Evolutionary conservation across 2,113 vertebrate genomes (phyloP), one percentile per base, ranked within the genome.

Genomic region (Monarcha castaneiventris): DNA sequence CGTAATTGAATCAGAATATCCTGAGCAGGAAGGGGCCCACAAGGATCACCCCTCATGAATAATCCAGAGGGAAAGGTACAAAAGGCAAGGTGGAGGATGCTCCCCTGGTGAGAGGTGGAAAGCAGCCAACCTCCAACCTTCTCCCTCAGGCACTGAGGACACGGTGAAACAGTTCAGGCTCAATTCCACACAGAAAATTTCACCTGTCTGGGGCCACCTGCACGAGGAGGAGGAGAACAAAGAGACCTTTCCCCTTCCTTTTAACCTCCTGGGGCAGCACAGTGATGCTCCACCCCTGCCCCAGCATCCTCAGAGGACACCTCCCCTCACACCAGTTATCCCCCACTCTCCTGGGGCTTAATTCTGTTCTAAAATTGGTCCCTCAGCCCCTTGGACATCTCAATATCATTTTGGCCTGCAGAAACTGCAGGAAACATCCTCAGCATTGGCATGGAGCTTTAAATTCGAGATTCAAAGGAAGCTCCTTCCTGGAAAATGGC

Each of bases 291-390:
- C 58, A 54, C 26, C 44, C 33, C 51, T 29, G 21, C 33, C 66
- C 55, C 80, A 75, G 84, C 67, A n/a, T 15, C 76, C 72, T 58
- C 56, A 20, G n/a, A 44, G 46, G 21, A 71, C 2, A 1, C 29
- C 18, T 66, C 67, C 37, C 27, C 27, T 37, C 63, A 59, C 4
- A 10, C 4, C 14, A 16, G 1, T 5, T 1, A 1, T 10, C 46
- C 37, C 15, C 21, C 11, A 3, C 33, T n/a, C 39, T 32, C 14
- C 33, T 30, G 18, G 12, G n/a, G 25, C 13, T 32, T 58, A 37
- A 29, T 62, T 51, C 35, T 75, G 21, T 4, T 25, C 37, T 25
- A 15, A 71, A 35, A 20, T 27, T 21, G n/a, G 14, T 49, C 17
- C 33, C 81, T 87, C 68, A 55, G 29, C 13, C 49, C 49, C 35